These are phyloP conservation scores for Drosophila rubida DNA, from an alignment of 2,888 invertebrate genomes.

Conservation along the genomic window DNA sequence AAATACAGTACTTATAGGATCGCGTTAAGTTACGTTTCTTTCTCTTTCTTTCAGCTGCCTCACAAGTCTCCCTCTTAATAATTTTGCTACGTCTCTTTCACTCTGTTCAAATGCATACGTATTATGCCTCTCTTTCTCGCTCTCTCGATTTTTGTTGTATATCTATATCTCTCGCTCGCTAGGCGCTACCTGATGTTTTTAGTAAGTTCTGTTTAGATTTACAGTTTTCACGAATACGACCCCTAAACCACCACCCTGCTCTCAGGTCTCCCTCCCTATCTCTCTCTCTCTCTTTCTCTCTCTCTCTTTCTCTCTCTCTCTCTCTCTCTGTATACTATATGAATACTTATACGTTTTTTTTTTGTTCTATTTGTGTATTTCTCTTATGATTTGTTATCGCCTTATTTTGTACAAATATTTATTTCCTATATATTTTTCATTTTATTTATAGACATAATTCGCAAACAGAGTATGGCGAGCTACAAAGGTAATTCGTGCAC, in stretches of 20 bases:
- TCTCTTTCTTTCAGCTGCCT: conserved; percentile 33
- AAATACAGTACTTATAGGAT: conserved; percentile 22
- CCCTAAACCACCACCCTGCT: background rate
- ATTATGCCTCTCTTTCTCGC: conserved; percentile 14
- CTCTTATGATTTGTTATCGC: conserved; percentile 19
- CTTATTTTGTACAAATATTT: conserved; percentile 60
- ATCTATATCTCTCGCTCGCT: conserved; percentile 33
- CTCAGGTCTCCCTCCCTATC: conserved; percentile 13
- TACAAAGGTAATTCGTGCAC: conserved; percentile 83
- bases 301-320: conserved; percentile 6
- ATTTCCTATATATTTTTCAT: conserved; percentile 55
- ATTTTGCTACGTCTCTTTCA: conserved; percentile 16
- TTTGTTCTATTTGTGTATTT: conserved; percentile 8
- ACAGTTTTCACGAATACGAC: conserved; percentile 12
- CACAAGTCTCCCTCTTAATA: background rate
- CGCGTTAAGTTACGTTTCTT: conserved; percentile 36
- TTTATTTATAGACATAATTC: conserved; percentile 84
- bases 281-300: conserved; percentile 19
- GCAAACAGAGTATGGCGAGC: conserved; percentile 84
- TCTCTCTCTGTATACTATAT: background rate
- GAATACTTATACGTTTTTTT: conserved; percentile 1
- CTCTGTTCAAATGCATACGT: conserved; percentile 10
- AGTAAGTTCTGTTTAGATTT: conserved; percentile 32
- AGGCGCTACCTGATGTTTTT: conserved; percentile 50
- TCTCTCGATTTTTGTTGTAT: conserved; percentile 21